A percentile compares a stretch with the other conserved stretches of the same genome.
Conservation (phyloP, 2,888 invertebrate species). For the Dryomyza anilis region DNA sequence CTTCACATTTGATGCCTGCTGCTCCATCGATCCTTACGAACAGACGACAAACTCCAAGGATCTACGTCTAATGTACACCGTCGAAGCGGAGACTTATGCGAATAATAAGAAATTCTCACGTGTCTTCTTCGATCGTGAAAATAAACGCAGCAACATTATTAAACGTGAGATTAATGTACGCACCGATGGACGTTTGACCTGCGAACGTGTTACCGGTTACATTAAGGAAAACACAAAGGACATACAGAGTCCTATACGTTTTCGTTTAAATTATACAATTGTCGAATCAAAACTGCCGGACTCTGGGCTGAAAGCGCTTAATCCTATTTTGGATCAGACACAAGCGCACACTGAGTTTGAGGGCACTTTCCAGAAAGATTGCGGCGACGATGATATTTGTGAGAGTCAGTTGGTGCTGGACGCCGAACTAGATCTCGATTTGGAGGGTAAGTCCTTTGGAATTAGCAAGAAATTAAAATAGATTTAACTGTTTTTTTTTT, state of each 20-base stretch:
- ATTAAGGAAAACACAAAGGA: constrained; percentile 85
- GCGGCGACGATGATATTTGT: constrained; percentile 86
- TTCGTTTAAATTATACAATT: constrained; percentile 83
- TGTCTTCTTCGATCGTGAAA: constrained; percentile 74
- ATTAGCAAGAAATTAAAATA: background rate
- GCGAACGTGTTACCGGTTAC: constrained; percentile 81
- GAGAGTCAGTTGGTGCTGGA: constrained; percentile 77
- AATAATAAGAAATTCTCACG: constrained; percentile 78
- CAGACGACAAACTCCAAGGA: constrained; percentile 56
- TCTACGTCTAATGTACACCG: constrained; percentile 72
- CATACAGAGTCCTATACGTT: constrained; percentile 85
- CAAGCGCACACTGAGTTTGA: constrained; percentile 79
- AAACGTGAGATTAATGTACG: constrained; percentile 69
- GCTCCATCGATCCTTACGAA: constrained; percentile 72
- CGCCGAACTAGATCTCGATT: constrained; percentile 61
- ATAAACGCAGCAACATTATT: constrained; percentile 66
- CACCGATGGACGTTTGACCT: constrained; percentile 67
- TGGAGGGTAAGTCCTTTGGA: constrained; percentile 52
- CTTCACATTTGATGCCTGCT: constrained; percentile 83
- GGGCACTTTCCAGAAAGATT: constrained; percentile 89
- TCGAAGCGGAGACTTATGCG: constrained; percentile 82
- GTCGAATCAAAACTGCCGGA: constrained; percentile 71
- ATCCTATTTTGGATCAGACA: constrained; percentile 88
- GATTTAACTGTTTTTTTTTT: no score
- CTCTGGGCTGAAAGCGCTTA: constrained; percentile 51